These are phyloP conservation scores for Rambutsinella grinnellia DNA, from an alignment of 2,888 invertebrate genomes.

Conservation along the genomic window DNA sequence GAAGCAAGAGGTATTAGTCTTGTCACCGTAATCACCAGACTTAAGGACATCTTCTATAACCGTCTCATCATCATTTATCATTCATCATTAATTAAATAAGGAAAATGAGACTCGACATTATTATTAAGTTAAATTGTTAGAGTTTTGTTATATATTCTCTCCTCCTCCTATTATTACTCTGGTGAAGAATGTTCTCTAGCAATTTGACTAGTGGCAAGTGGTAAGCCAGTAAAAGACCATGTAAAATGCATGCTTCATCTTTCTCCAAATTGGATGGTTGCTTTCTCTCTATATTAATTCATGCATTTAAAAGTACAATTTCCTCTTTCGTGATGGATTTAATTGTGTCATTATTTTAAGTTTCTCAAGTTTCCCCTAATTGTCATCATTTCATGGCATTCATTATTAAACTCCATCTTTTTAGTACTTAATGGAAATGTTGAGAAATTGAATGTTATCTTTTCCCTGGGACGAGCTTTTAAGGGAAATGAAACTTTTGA, in stretches of 20 bases:
- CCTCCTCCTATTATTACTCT: background rate
- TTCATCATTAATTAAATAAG: conserved; percentile 53
- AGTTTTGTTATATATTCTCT: too few species aligned
- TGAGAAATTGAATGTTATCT: background rate
- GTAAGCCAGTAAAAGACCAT: conserved; percentile 12
- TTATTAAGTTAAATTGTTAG: too few species aligned
- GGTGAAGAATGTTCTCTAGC: background rate
- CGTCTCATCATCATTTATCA: conserved; percentile 53
- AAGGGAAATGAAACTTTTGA: conserved; percentile 23
- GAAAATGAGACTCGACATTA: too few species aligned
- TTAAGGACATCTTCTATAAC: conserved; percentile 43
- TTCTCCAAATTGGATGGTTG: too few species aligned
- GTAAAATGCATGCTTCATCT: conserved; percentile 18
- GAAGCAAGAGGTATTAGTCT: conserved; percentile 35
- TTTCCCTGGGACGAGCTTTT: conserved; percentile 8
- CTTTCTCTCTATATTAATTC: too few species aligned
- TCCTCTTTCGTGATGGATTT: too few species aligned
- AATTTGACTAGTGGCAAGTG: conserved; percentile 32
- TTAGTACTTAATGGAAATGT: too few species aligned
- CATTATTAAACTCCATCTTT: too few species aligned
- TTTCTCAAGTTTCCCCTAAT: too few species aligned
- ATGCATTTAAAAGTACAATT: too few species aligned
- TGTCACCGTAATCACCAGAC: conserved; percentile 44
- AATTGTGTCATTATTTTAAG: too few species aligned
- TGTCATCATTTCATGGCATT: too few species aligned